These are phyloP conservation scores for Rhinoraja longicauda DNA, from an alignment of 2,797 vertebrate genomes.

Conservation along the genomic window DNA sequence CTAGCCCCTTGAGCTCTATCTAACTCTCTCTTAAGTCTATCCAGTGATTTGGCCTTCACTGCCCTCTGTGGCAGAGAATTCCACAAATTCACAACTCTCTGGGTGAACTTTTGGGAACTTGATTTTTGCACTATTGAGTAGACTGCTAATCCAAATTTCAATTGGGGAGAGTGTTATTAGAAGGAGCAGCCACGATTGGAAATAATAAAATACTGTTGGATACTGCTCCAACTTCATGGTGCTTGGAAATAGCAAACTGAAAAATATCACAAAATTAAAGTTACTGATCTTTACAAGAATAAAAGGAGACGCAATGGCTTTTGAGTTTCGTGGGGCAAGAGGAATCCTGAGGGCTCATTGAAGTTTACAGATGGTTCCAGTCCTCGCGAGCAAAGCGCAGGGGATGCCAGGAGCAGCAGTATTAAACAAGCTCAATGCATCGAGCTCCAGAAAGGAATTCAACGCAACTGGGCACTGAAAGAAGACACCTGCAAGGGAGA, in stretches of 20 bases:
- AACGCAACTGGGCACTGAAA: not conserved
- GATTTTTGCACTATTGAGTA: not conserved
- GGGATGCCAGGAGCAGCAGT: too few species aligned
- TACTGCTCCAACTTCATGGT: not conserved
- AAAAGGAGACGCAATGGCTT: not conserved
- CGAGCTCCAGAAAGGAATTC: not conserved
- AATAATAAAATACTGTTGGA: not conserved
- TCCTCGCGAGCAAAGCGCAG: too few species aligned
- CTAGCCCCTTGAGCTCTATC: too few species aligned
- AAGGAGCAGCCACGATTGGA: not conserved
- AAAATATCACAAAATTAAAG: not conserved
- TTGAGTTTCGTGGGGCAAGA: not conserved
- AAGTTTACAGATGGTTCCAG: not conserved
- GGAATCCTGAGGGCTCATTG: not conserved
- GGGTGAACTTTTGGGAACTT: not conserved
- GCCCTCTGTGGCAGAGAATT: too few species aligned
- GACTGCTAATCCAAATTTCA: not conserved
- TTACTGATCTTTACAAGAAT: not conserved
- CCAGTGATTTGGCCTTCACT: too few species aligned
- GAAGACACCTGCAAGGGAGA: not conserved
- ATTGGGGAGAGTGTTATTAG: not conserved
- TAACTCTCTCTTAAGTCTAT: too few species aligned
- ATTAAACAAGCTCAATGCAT: not conserved
- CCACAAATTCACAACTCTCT: too few species aligned
- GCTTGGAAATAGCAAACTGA: not conserved